Conservation (phyloP, 2,888 invertebrate genomes). For the Ectemnius continuus region DNA sequence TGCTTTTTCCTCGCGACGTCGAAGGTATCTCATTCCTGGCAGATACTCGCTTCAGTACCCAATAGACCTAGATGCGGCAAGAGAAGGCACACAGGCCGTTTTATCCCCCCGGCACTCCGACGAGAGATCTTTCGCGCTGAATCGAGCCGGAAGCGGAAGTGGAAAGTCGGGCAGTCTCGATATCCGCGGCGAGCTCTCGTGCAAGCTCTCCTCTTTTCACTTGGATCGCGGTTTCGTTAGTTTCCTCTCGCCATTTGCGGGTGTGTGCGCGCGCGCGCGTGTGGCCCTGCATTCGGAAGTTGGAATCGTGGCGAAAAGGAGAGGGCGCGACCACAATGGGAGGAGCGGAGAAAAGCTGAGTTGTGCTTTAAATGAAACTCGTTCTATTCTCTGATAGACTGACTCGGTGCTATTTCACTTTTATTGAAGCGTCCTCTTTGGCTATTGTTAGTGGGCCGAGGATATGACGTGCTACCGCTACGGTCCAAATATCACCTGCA, state of each 20-base stretch:
- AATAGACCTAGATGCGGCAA: slow-evolving; percentile 58
- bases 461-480: neutral
- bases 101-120: neutral
- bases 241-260: neutral
- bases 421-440: too few species aligned
- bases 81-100: neutral
- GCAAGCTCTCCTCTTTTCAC: neutral
- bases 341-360: too few species aligned
- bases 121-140: neutral
- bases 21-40: slow-evolving; percentile 48
- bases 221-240: neutral
- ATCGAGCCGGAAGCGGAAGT: slow-evolving; percentile 1
- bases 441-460: neutral
- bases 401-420: too few species aligned
- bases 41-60: slow-evolving; percentile 64
- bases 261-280: too few species aligned
- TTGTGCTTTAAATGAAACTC: too few species aligned
- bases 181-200: neutral
- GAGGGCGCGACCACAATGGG: too few species aligned
- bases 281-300: too few species aligned
- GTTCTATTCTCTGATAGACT: too few species aligned
- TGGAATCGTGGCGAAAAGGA: too few species aligned
- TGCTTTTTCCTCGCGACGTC: slow-evolving; percentile 48
- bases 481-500: too few species aligned
- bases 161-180: slow-evolving; percentile 4